phyloP scores from a whole-genome alignment of 2,888 invertebrate genomes.

The Ctenicera cuprea region DNA sequence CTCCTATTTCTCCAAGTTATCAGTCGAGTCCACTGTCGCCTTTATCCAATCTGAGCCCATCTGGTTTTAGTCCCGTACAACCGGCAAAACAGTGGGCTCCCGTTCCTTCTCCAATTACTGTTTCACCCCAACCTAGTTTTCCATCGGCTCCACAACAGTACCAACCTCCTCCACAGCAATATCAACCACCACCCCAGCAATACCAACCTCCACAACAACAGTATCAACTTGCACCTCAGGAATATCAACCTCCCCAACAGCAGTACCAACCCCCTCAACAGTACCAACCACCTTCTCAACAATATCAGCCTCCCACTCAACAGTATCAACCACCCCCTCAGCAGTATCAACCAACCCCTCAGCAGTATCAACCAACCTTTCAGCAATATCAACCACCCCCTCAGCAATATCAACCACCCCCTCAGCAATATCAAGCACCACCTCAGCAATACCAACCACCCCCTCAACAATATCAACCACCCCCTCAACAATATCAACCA shows the following conservation, averaged over 20 bases:
- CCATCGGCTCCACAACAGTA: conserved; percentile 59
- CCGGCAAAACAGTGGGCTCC: conserved; percentile 72
- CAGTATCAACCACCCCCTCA: conserved; percentile 55
- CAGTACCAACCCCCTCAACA: conserved; percentile 57
- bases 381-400: conserved; percentile 49
- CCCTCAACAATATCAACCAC: conserved; percentile 42
- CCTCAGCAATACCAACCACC: conserved; percentile 45
- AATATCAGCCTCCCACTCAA: conserved; percentile 57
- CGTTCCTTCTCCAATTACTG: conserved; percentile 71
- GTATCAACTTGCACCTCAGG: conserved; percentile 53
- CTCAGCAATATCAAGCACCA: conserved; percentile 56
- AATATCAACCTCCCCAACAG: conserved; percentile 42
- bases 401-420: conserved; percentile 56
- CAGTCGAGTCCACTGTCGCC: conserved; percentile 68
- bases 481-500: conserved; percentile 40
- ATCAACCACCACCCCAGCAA: conserved; percentile 56
- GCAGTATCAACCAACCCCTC: conserved; percentile 31
- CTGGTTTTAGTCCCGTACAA: conserved; percentile 65
- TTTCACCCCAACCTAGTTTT: conserved; percentile 68
- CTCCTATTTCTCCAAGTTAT: conserved; percentile 61
- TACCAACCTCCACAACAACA: conserved; percentile 57
- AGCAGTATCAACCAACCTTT: conserved; percentile 36
- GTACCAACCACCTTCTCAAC: conserved; percentile 57
- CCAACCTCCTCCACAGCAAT: conserved; percentile 56
- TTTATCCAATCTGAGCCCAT: conserved; percentile 62